Percentiles rank a stretch among this genome's conserved stretches.
phyloP scores from a whole-genome alignment of 2,113 vertebrate species.

The Hassar affinis region DNA sequence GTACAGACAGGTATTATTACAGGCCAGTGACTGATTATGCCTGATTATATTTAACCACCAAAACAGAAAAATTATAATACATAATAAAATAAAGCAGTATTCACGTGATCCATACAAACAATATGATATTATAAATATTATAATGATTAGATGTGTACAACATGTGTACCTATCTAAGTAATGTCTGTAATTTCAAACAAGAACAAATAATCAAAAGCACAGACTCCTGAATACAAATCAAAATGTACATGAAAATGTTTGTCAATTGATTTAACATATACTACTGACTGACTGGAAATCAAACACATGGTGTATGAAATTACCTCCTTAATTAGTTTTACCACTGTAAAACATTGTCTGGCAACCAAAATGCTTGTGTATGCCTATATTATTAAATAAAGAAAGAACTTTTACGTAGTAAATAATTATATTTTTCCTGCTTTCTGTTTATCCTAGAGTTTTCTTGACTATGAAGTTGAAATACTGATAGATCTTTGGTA shows the following conservation, averaged over 20 bases:
- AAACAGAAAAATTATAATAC: background rate
- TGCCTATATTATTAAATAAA: background rate
- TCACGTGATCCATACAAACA: background rate
- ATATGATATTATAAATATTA: background rate
- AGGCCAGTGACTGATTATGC: background rate
- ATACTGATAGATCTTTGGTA: background rate
- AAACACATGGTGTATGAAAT: background rate
- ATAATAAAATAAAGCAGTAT: background rate
- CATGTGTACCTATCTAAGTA: background rate
- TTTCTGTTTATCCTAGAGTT: background rate
- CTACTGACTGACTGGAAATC: background rate
- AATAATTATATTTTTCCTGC: background rate
- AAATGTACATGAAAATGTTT: background rate
- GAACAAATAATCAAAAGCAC: background rate
- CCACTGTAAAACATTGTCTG: background rate
- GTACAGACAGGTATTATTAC: background rate
- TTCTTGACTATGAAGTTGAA: background rate
- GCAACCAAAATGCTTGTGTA: background rate
- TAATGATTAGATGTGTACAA: background rate
- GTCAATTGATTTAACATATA: background rate
- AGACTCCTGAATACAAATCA: background rate
- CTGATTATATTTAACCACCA: background rate
- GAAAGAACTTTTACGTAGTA: background rate
- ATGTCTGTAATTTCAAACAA: background rate
- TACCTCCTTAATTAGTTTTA: background rate